These are phyloP conservation scores for Micropterix aruncella DNA, from an alignment of 2,888 invertebrate genomes.

Conservation along the genomic window DNA sequence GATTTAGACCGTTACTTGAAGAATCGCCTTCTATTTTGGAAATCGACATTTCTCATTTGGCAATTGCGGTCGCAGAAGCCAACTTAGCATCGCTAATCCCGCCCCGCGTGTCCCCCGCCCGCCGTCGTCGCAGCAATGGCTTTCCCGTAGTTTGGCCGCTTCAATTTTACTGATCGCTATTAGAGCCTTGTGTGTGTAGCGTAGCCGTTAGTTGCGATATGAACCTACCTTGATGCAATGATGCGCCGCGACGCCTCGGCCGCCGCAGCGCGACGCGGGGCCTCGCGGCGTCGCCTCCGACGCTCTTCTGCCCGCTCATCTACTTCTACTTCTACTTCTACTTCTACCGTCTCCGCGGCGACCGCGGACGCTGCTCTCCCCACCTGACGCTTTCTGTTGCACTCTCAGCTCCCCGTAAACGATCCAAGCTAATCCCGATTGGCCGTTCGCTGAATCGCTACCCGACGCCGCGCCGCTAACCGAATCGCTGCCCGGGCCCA, in stretches of 20 bases:
- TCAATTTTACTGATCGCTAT: conserved; percentile 3
- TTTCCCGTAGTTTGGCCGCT: conserved; percentile 5
- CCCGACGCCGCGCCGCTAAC: conserved; percentile 4
- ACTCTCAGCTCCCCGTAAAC: not conserved
- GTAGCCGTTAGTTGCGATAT: conserved; percentile 3
- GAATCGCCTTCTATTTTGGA: too few relatives aligned
- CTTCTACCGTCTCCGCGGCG: too few relatives aligned
- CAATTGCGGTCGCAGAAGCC: too few relatives aligned
- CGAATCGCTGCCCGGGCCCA: too few relatives aligned
- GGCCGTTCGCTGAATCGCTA: conserved; percentile 6
- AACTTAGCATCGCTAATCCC: too few relatives aligned
- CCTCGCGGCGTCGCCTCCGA: not conserved
- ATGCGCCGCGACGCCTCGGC: too few relatives aligned
- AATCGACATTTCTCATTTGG: too few relatives aligned
- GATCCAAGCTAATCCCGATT: not conserved
- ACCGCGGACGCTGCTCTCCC: too few relatives aligned
- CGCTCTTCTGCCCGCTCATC: conserved; percentile 15
- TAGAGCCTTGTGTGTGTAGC: not conserved
- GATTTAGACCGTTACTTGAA: too few relatives aligned
- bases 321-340: too few relatives aligned
- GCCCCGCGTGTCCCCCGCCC: conserved; percentile 4
- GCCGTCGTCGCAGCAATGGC: not conserved
- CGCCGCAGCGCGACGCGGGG: conserved; percentile 17
- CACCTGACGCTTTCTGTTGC: not conserved
- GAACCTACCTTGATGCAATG: conserved; percentile 1